Conservation (phyloP, 2,113 vertebrate species). For the Actenoides hombroni region DNA sequence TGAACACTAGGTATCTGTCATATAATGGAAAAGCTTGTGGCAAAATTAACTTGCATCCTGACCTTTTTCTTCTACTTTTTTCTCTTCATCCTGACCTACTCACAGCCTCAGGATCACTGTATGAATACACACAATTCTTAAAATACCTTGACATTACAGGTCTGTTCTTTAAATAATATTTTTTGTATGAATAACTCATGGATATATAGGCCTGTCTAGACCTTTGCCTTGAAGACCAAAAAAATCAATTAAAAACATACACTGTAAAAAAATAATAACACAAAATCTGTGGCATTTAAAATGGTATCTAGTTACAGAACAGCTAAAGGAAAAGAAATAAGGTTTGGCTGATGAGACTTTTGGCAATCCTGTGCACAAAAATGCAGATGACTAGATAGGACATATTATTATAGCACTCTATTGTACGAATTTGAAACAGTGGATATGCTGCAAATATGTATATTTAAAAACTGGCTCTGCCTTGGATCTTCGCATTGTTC, state of each 20-base stretch:
- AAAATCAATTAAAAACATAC: background rate
- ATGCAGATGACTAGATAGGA: background rate
- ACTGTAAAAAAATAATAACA: background rate
- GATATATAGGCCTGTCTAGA: background rate
- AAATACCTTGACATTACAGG: background rate
- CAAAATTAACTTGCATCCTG: background rate
- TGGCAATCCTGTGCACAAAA: background rate
- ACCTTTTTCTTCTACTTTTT: background rate
- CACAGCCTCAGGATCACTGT: background rate
- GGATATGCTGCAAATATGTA: background rate
- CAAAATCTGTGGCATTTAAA: background rate
- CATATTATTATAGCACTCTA: background rate
- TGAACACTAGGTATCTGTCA: background rate
- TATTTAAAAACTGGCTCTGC: background rate
- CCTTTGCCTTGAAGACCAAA: background rate
- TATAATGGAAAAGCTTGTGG: background rate
- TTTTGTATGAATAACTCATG: background rate
- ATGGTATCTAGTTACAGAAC: background rate
- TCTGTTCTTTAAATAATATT: background rate
- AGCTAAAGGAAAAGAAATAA: background rate
- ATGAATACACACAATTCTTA: background rate
- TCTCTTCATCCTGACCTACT: conserved; percentile 7
- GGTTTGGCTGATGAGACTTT: background rate
- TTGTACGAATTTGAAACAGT: background rate
- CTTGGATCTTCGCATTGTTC: background rate